phyloP scores from a whole-genome alignment of 2,888 invertebrate genomes.

The Lissonota sp. region DNA sequence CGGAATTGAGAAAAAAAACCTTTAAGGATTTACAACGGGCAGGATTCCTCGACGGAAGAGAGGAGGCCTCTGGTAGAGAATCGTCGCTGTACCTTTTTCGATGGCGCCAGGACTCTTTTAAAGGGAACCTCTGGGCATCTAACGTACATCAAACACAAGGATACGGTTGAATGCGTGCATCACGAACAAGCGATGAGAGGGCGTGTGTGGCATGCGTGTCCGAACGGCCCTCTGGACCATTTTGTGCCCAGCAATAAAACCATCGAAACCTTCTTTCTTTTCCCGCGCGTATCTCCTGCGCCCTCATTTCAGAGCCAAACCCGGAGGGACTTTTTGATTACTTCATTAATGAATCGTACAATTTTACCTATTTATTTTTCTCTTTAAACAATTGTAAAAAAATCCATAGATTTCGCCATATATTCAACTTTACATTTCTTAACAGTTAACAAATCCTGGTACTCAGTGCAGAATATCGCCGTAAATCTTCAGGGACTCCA shows the following conservation, averaged over 20 bases:
- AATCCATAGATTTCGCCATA: too few species aligned
- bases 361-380: too few species aligned
- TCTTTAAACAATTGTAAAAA: too few species aligned
- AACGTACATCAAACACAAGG: constrained; percentile 31
- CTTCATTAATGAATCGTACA: neutral
- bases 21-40: constrained; percentile 40
- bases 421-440: too few species aligned
- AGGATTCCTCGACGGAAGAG: constrained; percentile 25
- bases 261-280: constrained; percentile 9
- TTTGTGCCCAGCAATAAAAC: constrained; percentile 28
- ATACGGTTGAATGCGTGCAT: constrained; percentile 9
- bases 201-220: constrained; percentile 41
- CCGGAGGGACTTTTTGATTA: too few species aligned
- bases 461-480: too few species aligned
- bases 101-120: constrained; percentile 55
- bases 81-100: constrained; percentile 35
- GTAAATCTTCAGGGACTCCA: too few species aligned
- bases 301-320: too few species aligned
- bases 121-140: constrained; percentile 8
- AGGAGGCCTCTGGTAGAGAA: constrained; percentile 3
- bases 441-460: too few species aligned
- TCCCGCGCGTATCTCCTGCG: neutral
- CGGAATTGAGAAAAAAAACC: constrained; percentile 24
- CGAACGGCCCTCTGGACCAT: neutral
- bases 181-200: constrained; percentile 5